Percentiles rank a stretch among this genome's conserved stretches.
These are phyloP conservation scores for Sylvia borin DNA, from an alignment of 2,797 vertebrate genomes.

Conservation along the genomic window DNA sequence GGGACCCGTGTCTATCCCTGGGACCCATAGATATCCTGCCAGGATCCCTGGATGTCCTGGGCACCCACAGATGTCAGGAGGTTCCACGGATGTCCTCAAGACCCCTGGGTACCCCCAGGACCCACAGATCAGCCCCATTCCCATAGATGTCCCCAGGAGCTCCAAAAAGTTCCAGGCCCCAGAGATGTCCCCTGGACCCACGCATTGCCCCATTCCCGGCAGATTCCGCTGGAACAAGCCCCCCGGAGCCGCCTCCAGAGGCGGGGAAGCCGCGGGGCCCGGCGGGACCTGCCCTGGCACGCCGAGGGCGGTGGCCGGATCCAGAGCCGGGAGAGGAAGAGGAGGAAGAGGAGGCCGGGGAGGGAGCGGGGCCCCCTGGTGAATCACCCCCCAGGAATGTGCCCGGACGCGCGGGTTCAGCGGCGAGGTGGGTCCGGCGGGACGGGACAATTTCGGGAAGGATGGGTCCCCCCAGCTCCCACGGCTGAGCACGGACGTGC, in stretches of 20 bases:
- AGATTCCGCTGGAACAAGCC: neutral
- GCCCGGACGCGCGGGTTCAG: neutral
- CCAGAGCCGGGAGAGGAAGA: conserved; percentile 31
- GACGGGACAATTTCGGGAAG: neutral
- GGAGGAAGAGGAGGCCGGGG: conserved; percentile 10
- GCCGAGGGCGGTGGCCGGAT: conserved; percentile 34
- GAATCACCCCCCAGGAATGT: conserved; percentile 47
- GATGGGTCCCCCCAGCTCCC: neutral
- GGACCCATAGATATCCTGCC: neutral
- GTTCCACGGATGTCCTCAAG: neutral
- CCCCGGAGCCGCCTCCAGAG: neutral
- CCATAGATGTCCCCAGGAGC: neutral
- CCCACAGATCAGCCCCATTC: neutral
- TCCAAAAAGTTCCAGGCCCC: neutral
- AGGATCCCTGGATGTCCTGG: neutral
- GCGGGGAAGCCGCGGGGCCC: neutral
- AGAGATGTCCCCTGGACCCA: too few relatives aligned
- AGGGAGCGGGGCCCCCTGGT: neutral
- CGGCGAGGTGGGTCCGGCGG: neutral
- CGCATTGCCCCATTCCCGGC: too few relatives aligned
- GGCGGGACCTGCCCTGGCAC: neutral
- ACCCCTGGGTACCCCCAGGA: neutral
- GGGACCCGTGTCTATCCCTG: too few relatives aligned
- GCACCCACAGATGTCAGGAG: too few relatives aligned
- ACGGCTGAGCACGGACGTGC: neutral